Base-by-base conservation (phyloP, 2,113 vertebrate species). In the Delphinus delphis region DNA sequence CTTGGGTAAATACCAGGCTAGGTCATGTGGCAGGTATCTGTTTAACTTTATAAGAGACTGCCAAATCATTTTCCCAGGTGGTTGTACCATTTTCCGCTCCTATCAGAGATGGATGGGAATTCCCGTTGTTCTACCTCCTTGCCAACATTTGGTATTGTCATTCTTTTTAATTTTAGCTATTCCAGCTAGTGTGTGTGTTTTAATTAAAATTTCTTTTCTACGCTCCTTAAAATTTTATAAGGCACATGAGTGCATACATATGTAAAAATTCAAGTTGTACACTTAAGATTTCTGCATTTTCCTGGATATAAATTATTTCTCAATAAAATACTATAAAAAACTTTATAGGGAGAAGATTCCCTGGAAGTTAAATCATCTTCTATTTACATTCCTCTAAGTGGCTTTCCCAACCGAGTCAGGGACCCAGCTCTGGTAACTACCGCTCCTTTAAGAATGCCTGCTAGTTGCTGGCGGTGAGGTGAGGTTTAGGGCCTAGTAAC, bases 151-250 rank as follows among this genome's bases (percentile, higher is more conserved):
- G 62, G 23, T 71, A 26, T 53, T 95, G 26, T 53, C n/a, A 70
- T 41, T 93, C 41, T 85, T 85, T 88, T 67, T 12, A 36, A 70
- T 68, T 95, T 87, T 79, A 94, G 44, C 25, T 53, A 26, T 67
- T 67, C 21, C 65, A 87, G 91, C 71, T 79, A 79, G 36, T 8
- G 15, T 77, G 44, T 68, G 44, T 83, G 6, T 92, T 91, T 91
- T 94, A 87, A 94, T 88, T 68, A 71, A 80, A 79, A 85, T n/a
- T 70, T 91, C 55, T 88, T 73, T 95, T 95, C 96, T 90, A 74
- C 63, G 81, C 13, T 79, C 47, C 63, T 94, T 93, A 44, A 90
- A 97, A 90, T 38, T 93, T 90, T 91, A 50, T 63, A 96, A 93
- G 31, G 58, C 41, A 90, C 23, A 14, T 13, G 53, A 76, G 7